Base-by-base conservation (phyloP, 2,113 vertebrate genomes). In the Lycaon pictus region DNA sequence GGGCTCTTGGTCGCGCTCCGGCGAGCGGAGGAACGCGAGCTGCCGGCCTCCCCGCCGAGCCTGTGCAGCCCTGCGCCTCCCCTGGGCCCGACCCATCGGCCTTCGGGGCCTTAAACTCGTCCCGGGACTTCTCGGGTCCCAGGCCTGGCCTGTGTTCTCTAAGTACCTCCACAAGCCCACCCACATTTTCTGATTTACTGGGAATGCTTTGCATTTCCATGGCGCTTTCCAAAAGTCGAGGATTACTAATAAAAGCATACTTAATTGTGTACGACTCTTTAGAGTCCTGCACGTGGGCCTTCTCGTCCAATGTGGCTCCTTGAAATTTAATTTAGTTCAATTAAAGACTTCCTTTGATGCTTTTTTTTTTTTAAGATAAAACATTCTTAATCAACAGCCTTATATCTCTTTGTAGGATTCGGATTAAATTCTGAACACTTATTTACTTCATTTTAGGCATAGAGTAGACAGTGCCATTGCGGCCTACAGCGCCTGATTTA, bases 291-390 rank as follows among this genome's bases (percentile, higher is more conserved):
- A 7, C 55, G 67, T 67, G 69, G 48, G 53, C 77, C 23, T 97
- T 88, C 27, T 35, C 3, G 3, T 19, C 48, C 37, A 74, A 25
- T 3, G 0, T 3, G 22, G 53, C 37, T 55, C 63, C 86, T 81
- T 88, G 90, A 84, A 88, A 56, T 81, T 67, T 76, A 86, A n/a
- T 96, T 96, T 32, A 60, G 6, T 69, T 86, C 55, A 27, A 35
- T 8, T 13, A 67, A 76, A 77, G 65, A 25, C 20, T 60, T 63
- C 22, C 22, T 85, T 29, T 0, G 29, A 89, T 83, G 29, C 58
- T 7, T n/a, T 43, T 43, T 43, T 43, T 43, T 43, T 43, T 72
- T 90, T 60, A 48, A 27, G 51, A 69, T 69, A 37, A 51, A 35
- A 7, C n/a, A 53, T 69, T 86, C 8, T 60, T 29, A 79, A 43